A percentile compares a stretch with the other conserved stretches of the same genome.
These are phyloP conservation scores for Semnopithecus entellus DNA, from an alignment of 2,113 vertebrate species.

Conservation along the genomic window DNA sequence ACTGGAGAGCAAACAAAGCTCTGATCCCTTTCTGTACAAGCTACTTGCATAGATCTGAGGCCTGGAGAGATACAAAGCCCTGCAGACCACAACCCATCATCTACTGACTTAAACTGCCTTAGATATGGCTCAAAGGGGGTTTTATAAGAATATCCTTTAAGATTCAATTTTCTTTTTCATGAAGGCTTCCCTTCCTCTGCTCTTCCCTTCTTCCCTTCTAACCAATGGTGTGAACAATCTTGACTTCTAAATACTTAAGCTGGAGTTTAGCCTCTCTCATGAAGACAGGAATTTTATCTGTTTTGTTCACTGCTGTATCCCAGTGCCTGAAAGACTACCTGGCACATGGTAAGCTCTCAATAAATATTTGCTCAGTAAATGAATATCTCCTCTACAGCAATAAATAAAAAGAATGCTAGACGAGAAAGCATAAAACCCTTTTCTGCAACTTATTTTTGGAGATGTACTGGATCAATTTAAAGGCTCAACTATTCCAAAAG, in stretches of 20 bases:
- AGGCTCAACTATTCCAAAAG: not conserved
- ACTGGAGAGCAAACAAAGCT: not conserved
- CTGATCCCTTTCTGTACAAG: not conserved
- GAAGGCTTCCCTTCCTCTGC: not conserved
- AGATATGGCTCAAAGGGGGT: not conserved
- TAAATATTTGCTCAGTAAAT: constrained; percentile 54
- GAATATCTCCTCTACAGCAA: constrained; percentile 26
- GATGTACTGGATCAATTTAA: not conserved
- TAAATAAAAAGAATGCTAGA: not conserved
- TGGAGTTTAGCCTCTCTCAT: not conserved
- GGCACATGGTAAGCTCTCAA: not conserved
- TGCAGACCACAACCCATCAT: not conserved
- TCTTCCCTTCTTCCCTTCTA: not conserved
- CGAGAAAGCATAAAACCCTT: not conserved
- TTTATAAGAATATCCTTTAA: not conserved
- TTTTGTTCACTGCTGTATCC: not conserved
- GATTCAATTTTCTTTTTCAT: not conserved
- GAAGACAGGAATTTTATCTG: not conserved
- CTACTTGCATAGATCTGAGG: not conserved
- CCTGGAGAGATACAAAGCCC: not conserved
- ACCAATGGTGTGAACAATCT: not conserved
- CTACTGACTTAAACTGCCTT: not conserved
- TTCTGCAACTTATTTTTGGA: not conserved
- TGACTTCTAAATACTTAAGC: not conserved
- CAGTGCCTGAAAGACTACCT: not conserved